Conservation (phyloP, 2,113 vertebrate genomes). For the Colossoma macropomum region DNA sequence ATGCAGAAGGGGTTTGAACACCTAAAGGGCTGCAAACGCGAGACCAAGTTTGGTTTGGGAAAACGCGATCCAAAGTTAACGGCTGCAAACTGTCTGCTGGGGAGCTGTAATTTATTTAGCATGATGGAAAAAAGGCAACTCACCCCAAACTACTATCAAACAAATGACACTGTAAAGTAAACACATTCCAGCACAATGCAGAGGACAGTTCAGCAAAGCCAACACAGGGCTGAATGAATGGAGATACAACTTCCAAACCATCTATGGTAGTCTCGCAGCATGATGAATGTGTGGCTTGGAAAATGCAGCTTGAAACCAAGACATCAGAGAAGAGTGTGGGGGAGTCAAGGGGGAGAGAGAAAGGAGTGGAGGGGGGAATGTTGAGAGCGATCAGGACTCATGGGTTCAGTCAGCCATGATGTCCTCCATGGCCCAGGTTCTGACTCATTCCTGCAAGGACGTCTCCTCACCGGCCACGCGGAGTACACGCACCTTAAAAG, state of each 20-base stretch:
- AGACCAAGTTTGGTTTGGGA: constrained; percentile 38
- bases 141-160: constrained; percentile 47
- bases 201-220: constrained; percentile 23
- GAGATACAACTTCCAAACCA: constrained; percentile 36
- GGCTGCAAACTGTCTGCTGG: constrained; percentile 50
- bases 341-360: neutral
- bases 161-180: constrained; percentile 57
- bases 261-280: constrained; percentile 46
- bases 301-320: constrained; percentile 13
- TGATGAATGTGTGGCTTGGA: constrained; percentile 26
- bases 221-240: constrained; percentile 27
- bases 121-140: constrained; percentile 37
- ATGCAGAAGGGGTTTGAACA: constrained; percentile 7
- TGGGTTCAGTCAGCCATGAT: constrained; percentile 46
- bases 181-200: constrained; percentile 47
- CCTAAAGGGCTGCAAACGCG: constrained; percentile 1
- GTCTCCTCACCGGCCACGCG: constrained; percentile 11
- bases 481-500: constrained; percentile 46
- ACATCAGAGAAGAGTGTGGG: neutral
- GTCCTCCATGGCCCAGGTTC: constrained; percentile 30
- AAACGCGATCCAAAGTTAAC: constrained; percentile 40
- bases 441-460: constrained; percentile 36
- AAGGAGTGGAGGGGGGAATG: constrained; percentile 39
- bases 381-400: constrained; percentile 55
- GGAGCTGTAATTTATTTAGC: constrained; percentile 40